Evolutionary conservation across 2,888 invertebrate genomes (phyloP).

Genomic region (Nomada fabriciana): DNA sequence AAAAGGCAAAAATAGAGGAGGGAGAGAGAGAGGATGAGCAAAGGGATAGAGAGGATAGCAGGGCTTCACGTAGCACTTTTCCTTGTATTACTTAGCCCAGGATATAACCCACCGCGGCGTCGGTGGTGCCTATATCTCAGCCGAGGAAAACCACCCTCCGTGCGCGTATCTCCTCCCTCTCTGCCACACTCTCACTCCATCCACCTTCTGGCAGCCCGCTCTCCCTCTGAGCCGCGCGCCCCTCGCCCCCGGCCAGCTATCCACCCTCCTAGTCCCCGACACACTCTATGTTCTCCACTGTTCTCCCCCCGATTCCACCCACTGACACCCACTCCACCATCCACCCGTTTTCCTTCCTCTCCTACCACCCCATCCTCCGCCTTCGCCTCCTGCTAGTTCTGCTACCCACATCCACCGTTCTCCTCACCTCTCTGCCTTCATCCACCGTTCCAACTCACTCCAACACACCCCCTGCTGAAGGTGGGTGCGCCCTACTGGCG

Average conservation of each 20-base stretch:
- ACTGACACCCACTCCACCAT: conserved; percentile 53
- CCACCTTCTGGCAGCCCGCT: conserved; percentile 62
- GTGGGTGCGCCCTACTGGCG: conserved; percentile 84
- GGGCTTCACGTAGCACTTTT: conserved; percentile 80
- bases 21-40: conserved; percentile 25
- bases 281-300: conserved; percentile 80
- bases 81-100: conserved; percentile 83
- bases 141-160: conserved; percentile 81
- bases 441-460: conserved; percentile 71
- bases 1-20: conserved; percentile 34
- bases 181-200: conserved; percentile 53
- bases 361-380: conserved; percentile 1
- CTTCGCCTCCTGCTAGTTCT: conserved; percentile 39
- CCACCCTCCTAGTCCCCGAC: conserved; percentile 75
- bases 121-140: conserved; percentile 80
- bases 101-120: conserved; percentile 79
- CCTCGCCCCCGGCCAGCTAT: conserved; percentile 35
- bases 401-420: conserved; percentile 53
- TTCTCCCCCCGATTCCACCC: conserved; percentile 60
- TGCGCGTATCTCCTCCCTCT: conserved; percentile 80
- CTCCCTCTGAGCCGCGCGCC: conserved; percentile 43
- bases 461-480: conserved; percentile 77
- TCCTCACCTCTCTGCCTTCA: conserved; percentile 63
- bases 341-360: conserved; percentile 52
- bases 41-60: conserved; percentile 52